These are phyloP conservation scores for Catagonus wagneri DNA, from an alignment of 2,113 vertebrate species.

Conservation along the genomic window DNA sequence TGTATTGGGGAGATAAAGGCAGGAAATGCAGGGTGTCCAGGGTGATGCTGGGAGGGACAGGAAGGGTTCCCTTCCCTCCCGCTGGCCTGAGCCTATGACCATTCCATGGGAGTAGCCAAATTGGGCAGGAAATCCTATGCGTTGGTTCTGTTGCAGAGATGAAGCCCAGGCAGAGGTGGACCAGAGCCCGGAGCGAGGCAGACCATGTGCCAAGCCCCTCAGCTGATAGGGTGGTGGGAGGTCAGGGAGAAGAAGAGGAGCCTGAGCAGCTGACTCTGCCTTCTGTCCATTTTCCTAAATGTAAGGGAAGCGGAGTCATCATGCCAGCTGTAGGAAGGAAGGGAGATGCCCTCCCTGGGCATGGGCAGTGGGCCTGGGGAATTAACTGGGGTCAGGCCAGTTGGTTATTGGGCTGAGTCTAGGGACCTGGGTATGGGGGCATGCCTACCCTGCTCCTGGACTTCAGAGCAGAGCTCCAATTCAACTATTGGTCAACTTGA, in stretches of 20 bases:
- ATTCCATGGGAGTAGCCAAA: background rate
- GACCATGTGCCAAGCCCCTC: background rate
- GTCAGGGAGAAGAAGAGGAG: background rate
- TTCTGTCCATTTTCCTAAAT: constrained; percentile 55
- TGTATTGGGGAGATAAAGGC: background rate
- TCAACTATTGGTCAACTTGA: background rate
- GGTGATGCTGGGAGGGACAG: background rate
- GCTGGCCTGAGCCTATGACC: background rate
- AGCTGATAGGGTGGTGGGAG: background rate
- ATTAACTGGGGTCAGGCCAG: background rate
- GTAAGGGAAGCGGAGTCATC: constrained; percentile 75
- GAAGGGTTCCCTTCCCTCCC: background rate
- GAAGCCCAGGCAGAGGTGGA: background rate
- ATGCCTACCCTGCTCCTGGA: background rate
- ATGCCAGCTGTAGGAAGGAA: constrained; percentile 67
- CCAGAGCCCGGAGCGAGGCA: background rate
- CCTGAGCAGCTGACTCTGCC: constrained; percentile 42
- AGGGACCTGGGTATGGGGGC: background rate
- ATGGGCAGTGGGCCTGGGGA: constrained; percentile 13
- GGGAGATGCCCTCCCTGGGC: constrained; percentile 39
- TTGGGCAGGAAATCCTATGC: background rate
- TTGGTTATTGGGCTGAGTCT: background rate
- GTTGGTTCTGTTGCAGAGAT: background rate
- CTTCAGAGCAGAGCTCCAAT: background rate
- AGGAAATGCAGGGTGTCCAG: background rate